Conservation (phyloP, 1,140 invertebrate species). For the Danaus plexippus region DNA sequence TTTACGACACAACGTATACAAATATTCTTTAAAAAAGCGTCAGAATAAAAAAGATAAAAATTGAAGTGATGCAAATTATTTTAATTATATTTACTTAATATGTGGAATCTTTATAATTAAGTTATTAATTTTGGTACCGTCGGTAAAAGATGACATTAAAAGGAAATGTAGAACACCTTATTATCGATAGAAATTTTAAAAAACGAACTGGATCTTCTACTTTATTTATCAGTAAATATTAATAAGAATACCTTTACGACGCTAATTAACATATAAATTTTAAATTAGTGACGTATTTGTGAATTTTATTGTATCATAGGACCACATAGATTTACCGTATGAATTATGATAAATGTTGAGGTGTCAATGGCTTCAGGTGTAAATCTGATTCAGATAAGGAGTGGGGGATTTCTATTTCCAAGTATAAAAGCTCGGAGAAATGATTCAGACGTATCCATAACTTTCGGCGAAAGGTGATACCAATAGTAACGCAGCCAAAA, state of each 20-base stretch:
- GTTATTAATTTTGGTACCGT: no score
- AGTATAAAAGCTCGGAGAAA: constrained; percentile 61
- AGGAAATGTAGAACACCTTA: no score
- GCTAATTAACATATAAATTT: constrained; percentile 19
- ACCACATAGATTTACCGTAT: constrained; percentile 52
- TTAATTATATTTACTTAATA: no score
- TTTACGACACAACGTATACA: no score
- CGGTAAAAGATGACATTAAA: no score
- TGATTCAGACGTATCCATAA: constrained; percentile 49
- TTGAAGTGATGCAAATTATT: no score
- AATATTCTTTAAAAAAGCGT: constrained; percentile 1
- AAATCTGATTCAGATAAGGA: constrained; percentile 23
- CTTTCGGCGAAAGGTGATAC: constrained; percentile 39
- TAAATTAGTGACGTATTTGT: constrained; percentile 11
- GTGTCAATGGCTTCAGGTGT: constrained; percentile 47
- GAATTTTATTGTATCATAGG: constrained; percentile 41
- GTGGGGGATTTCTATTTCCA: constrained; percentile 42
- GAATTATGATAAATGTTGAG: constrained; percentile 42
- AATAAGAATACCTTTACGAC: constrained; percentile 13
- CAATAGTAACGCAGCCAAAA: constrained; percentile 28
- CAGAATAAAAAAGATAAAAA: not conserved
- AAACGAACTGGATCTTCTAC: constrained; percentile 8
- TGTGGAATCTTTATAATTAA: no score
- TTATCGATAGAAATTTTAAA: no score
- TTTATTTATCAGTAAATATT: constrained; percentile 6